Evolutionary conservation across 2,797 vertebrate genomes (phyloP).

Genomic region (Calcarius lapponicus): DNA sequence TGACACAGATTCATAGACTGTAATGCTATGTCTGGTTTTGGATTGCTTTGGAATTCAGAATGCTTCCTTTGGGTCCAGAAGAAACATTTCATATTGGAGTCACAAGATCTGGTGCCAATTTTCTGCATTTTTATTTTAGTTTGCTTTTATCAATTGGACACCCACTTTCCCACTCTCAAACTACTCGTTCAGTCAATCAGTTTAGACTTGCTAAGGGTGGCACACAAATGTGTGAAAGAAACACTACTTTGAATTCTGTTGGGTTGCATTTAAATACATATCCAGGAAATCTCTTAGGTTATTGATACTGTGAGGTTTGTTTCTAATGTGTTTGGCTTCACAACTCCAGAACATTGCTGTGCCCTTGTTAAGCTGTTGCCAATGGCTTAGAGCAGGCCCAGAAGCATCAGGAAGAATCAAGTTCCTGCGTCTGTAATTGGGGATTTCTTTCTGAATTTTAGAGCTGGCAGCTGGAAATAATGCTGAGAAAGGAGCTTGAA

Average conservation of each 20-base stretch:
- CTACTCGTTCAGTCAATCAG: not conserved
- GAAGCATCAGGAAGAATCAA: not conserved
- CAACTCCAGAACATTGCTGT: not conserved
- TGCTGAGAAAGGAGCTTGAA: not conserved
- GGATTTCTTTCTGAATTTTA: constrained; percentile 4
- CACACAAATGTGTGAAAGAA: not conserved
- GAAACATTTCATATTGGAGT: not conserved
- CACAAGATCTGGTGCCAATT: not conserved
- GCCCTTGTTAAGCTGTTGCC: not conserved
- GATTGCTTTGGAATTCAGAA: not conserved
- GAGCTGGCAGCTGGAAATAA: not conserved
- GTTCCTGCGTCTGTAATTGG: not conserved
- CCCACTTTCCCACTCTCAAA: not conserved
- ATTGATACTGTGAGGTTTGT: not conserved
- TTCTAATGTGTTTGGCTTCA: not conserved
- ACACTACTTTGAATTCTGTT: not conserved
- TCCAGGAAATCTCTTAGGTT: not conserved
- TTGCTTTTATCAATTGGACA: not conserved
- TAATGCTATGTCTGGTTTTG: not conserved
- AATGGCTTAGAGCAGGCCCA: not conserved
- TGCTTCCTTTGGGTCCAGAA: not conserved
- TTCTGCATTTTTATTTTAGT: not conserved
- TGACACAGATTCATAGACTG: not conserved
- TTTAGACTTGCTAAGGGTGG: not conserved
- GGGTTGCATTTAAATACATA: not conserved